Percentiles rank a stretch among this genome's conserved stretches.
Evolutionary conservation across 2,113 vertebrate species (phyloP).

Genomic region (Megaptera novaeangliae): DNA sequence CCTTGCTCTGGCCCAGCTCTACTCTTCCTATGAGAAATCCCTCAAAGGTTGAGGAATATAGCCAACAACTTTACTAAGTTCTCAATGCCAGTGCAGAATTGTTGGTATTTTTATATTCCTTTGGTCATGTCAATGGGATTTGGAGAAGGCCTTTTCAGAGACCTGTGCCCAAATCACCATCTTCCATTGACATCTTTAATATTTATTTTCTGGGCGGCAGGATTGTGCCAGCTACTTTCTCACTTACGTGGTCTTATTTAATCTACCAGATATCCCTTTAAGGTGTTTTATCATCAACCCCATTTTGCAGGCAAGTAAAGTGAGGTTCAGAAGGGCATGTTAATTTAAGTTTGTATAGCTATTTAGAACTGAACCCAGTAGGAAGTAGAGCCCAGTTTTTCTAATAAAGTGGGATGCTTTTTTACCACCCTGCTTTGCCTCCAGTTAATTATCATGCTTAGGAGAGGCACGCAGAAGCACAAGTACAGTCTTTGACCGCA

Average conservation of each 20-base stretch:
- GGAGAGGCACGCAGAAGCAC: background rate
- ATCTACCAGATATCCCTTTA: background rate
- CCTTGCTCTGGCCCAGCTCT: background rate
- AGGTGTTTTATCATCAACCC: background rate
- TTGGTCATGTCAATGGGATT: background rate
- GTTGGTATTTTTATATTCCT: background rate
- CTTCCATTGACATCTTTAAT: background rate
- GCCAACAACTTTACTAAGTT: background rate
- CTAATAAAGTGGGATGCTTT: background rate
- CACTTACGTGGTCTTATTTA: background rate
- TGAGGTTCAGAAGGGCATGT: background rate
- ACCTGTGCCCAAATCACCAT: background rate
- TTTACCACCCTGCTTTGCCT: background rate
- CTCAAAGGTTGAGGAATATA: background rate
- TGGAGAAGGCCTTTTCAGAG: background rate
- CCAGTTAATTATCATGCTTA: background rate
- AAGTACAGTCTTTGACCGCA: background rate
- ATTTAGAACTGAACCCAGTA: background rate
- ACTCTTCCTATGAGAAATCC: background rate
- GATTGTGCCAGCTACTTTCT: background rate
- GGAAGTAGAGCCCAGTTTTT: background rate
- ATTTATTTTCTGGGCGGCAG: background rate
- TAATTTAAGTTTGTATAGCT: background rate
- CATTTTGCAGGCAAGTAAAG: background rate
- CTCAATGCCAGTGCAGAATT: background rate